Conservation (phyloP, 2,113 vertebrate genomes). For the Chaetops frenatus region DNA sequence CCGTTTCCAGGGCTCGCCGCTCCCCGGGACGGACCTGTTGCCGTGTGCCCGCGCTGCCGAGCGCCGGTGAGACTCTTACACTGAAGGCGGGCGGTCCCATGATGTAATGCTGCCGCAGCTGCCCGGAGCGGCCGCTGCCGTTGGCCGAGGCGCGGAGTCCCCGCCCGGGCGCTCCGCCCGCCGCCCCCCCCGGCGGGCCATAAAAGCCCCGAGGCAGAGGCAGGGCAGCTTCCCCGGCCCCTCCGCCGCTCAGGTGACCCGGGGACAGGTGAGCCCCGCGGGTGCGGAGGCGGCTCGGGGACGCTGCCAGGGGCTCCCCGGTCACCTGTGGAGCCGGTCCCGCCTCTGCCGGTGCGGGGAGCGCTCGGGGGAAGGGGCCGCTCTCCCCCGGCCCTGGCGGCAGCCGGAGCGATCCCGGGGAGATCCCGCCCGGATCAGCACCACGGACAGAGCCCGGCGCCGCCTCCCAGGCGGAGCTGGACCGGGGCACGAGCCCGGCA, state of each 20-base stretch:
- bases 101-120: constrained; percentile 65
- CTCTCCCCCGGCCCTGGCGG: neutral
- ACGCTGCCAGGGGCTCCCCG: neutral
- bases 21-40: constrained; percentile 15
- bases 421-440: neutral
- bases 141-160: constrained; percentile 47
- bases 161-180: constrained; percentile 40
- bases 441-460: constrained; percentile 29
- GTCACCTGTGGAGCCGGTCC: neutral
- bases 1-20: neutral
- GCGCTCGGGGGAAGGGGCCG: neutral
- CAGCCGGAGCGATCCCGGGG: neutral
- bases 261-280: constrained; percentile 39
- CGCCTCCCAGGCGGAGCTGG: neutral
- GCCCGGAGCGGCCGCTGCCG: constrained; percentile 1
- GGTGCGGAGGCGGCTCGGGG: neutral
- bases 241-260: neutral
- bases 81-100: constrained; percentile 66
- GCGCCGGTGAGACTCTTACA: constrained; percentile 49
- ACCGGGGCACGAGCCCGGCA: neutral
- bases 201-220: constrained; percentile 56
- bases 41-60: neutral
- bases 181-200: constrained; percentile 28
- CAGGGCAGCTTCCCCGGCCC: neutral
- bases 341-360: neutral